Evolutionary conservation across 2,113 vertebrate genomes (phyloP), one percentile per base, ranked within the genome.

Genomic region (Cyprinus carpio): DNA sequence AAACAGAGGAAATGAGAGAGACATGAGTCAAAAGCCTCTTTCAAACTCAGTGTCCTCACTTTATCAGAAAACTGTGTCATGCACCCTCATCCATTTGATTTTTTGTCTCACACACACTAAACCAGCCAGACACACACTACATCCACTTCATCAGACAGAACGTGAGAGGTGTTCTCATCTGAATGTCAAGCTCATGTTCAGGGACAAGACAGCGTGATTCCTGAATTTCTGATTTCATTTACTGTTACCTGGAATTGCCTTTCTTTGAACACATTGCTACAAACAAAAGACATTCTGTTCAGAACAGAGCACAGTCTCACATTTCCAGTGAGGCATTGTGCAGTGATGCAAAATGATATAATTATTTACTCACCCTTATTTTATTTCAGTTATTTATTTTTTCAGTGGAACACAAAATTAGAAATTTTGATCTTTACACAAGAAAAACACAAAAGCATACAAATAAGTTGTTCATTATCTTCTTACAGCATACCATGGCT

Each of bases 21-120:
- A 80, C 72, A 76, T 83, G 65, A 82, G 65, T 54, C 75, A 88
- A 88, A 86, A 84, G 84, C 88, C 91, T 90, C 92, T 91, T 92
- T 62, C 89, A 91, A 90, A 65, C 75, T 85, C 91, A 90, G 87
- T 90, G 91, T 92, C 91, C 92, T 92, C 90, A 91, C 91, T 93
- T 91, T 90, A 92, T 93, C 92, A 92, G 6, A 93, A 92, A 93
- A 92, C 88, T 90, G 90, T 92, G 92, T 90, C 92, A 92, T 90
- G 92, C 88, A 92, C 85, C 90, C 89, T 87, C 85, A 81, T 87
- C 74, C 75, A 78, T 87, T 89, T 87, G 86, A 87, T 69, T 69
- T 40, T 69, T 43, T 29, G 25, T 54, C 91, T 87, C 90, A 87
- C 87, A 87, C 87, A 91, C 87, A 67, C 58, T 65, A 71, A 67